Base-by-base conservation (phyloP, 2,888 invertebrate genomes). In the Empis stercorea region DNA sequence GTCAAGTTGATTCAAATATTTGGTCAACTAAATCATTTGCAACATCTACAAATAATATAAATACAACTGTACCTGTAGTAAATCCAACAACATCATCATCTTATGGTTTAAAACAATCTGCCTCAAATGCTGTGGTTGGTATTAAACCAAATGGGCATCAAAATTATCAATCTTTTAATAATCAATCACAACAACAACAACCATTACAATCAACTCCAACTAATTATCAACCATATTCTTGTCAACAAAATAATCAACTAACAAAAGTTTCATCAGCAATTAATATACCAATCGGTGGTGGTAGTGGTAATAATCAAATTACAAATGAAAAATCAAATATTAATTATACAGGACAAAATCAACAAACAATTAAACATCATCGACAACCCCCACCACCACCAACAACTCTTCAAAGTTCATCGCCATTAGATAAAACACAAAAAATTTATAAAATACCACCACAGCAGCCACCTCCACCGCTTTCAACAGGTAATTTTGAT, bases 401-500 rank as follows among this genome's bases (percentile, higher is more conserved):
- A 11, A 17, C 17, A 20, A 17, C 17, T 15, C 38, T 16, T 10
- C 37, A 37, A 37, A 16, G 15, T 16, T 37, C 37, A 34, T 13
- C 40, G 27, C 34, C 43, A 27, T 14, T 50, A 49, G 38, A 43
- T 15, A 13, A 14, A 15, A 39, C 14, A n/a, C 37, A 40, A 14
- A 47, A 43, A 37, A 34, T 40, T 40, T 32, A 15, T 11, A 16
- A 37, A 11, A 17, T 10, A 10, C 9, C 20, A 20, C 10, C 13
- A 20, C n/a, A 41, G 37, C n/a, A 17, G 30, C 3, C 13, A 11
- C 20, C n/a, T 23, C 57, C 56, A 56, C 53, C 52, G 47, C 63
- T 61, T 57, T 65, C 59, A 56, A 57, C 54, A 53, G 57, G 55
- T 53, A 59, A 58, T 54, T 55, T 59, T 49, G 60, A 60, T 51